Percentiles rank a stretch among this genome's conserved stretches.
These are phyloP conservation scores for Nannoperca australis DNA, from an alignment of 2,797 vertebrate species.

Conservation along the genomic window DNA sequence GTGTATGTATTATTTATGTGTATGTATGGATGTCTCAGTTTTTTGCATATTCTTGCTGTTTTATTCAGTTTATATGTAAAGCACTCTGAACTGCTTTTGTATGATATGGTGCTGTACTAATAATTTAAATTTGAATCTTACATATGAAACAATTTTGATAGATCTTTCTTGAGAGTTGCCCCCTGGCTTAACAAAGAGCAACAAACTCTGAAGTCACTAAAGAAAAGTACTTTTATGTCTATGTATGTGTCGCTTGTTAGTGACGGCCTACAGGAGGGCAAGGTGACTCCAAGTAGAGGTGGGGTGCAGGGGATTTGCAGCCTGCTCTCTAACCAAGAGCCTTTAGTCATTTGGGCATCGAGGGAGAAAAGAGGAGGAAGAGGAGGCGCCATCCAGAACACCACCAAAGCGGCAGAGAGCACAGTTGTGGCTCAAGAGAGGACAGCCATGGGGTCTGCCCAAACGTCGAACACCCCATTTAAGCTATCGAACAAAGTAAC, in stretches of 20 bases:
- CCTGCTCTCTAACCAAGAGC: not conserved
- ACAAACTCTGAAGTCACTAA: not conserved
- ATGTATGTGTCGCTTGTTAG: no score
- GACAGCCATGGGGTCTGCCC: not conserved
- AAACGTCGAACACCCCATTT: not conserved
- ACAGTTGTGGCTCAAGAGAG: not conserved
- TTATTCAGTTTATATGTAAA: no score
- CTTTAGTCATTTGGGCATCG: not conserved
- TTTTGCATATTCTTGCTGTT: no score
- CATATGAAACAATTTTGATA: not conserved
- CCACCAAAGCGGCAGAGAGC: not conserved
- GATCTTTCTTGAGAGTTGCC: not conserved
- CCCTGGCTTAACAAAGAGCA: not conserved
- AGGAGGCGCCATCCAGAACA: no score
- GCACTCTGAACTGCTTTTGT: no score
- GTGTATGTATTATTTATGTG: no score
- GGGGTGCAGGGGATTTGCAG: no score
- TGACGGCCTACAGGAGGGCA: no score
- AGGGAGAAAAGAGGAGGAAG: no score
- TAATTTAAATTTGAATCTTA: not conserved
- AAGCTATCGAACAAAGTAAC: constrained; percentile 23
- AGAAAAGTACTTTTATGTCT: not conserved
- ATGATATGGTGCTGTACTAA: no score
- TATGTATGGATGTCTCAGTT: no score
- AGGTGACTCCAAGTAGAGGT: no score